phyloP scores from a whole-genome alignment of 2,888 invertebrate species.

The Trissolcus brochymenae region DNA sequence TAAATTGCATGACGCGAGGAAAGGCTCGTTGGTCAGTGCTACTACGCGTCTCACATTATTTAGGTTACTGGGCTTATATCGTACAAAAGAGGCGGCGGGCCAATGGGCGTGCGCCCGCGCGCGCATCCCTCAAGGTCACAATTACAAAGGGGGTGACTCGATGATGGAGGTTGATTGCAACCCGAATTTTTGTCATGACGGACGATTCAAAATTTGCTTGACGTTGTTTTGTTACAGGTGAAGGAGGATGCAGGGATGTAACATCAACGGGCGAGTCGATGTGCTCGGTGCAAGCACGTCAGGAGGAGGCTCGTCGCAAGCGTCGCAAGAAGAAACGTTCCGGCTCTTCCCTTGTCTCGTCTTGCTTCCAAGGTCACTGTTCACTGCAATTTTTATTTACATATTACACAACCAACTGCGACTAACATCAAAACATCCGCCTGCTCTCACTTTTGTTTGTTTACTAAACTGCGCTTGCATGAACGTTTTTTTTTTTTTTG shows the following conservation, averaged over 20 bases:
- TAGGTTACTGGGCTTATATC: too few species aligned
- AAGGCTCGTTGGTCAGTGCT: too few species aligned
- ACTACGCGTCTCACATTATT: too few species aligned
- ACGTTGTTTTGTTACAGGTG: constrained; percentile 68
- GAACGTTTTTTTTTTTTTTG: too few species aligned
- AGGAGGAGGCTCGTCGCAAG: constrained; percentile 92
- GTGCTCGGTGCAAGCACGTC: constrained; percentile 79
- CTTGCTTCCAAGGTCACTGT: constrained; percentile 89
- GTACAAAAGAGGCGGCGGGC: too few species aligned
- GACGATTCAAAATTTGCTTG: background rate
- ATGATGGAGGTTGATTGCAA: too few species aligned
- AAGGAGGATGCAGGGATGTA: constrained; percentile 70
- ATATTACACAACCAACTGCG: background rate
- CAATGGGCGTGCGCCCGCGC: too few species aligned
- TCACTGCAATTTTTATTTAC: background rate
- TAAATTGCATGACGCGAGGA: too few species aligned
- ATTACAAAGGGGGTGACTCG: too few species aligned
- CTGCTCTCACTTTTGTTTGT: background rate
- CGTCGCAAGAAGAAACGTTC: constrained; percentile 94
- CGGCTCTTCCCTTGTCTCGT: constrained; percentile 90
- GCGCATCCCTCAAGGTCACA: too few species aligned
- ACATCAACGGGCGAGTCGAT: constrained; percentile 71
- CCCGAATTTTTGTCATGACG: background rate
- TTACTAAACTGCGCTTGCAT: too few species aligned
- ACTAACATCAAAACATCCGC: background rate